Conservation (phyloP, 2,113 vertebrate species). For the human region DNA sequence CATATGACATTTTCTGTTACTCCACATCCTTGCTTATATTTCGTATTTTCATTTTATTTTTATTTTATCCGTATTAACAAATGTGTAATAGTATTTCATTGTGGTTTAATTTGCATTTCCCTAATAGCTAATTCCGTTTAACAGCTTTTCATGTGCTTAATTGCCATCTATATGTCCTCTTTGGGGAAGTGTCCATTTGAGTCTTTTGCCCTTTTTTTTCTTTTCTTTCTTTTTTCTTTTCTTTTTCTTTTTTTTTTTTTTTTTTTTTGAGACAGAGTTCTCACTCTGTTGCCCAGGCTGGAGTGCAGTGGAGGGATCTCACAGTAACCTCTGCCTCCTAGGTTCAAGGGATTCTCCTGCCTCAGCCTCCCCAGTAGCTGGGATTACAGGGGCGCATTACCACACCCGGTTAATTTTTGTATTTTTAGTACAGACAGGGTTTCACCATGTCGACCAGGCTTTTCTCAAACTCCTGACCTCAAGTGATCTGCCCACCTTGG, state of each 20-base stretch:
- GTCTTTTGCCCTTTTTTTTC: neutral
- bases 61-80: neutral
- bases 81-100: neutral
- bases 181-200: neutral
- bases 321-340: too few relatives aligned
- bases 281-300: neutral
- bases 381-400: fast-evolving
- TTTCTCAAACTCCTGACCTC: too few relatives aligned
- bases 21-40: neutral
- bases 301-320: too few relatives aligned
- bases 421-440: too few relatives aligned
- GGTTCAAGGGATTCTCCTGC: too few relatives aligned
- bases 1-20: neutral
- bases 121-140: neutral
- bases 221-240: neutral
- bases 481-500: too few relatives aligned
- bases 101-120: neutral
- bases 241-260: neutral
- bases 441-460: too few relatives aligned
- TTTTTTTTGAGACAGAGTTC: neutral
- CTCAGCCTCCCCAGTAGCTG: too few relatives aligned
- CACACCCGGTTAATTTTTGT: too few relatives aligned
- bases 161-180: neutral
- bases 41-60: neutral
- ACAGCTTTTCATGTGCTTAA: neutral